Base-by-base conservation (phyloP, 2,113 vertebrate species). In the Brienomyrus longianalis region DNA sequence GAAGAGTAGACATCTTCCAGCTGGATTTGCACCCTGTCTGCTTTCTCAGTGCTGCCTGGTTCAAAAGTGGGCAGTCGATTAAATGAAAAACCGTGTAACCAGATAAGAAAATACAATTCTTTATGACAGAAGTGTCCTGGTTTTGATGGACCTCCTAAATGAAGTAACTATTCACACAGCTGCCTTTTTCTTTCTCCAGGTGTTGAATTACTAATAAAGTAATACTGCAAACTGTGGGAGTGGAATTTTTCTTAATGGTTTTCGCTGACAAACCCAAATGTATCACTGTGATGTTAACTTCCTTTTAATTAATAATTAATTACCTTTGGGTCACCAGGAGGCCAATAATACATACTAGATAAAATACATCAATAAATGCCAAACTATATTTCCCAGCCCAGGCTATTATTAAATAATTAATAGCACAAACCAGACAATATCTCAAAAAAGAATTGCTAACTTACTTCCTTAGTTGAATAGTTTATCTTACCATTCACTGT, bases 1-100 rank as follows among this genome's bases (percentile, higher is more conserved):
- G 45, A 35, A 90, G 91, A 92, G 90, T 88, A 89, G 48, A 10
- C 11, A 19, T 47, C 54, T 48, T 59, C 87, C 56, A 80, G 43
- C 87, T 88, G 39, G 56, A 2, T 51, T 17, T n/a, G 10, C n/a
- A 51, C 56, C 39, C n/a, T 9, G 21, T 31, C 23, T 51, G 48
- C 47, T 66, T 15, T 70, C 39, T 15, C 13, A 48, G 8, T 8
- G 6, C 27, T 52, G 48, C 47, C 27, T 39, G n/a, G 13, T 54
- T 85, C 45, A 19, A 35, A 19, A 54, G 11, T 15, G 27, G n/a
- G 31, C 50, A 54, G 27, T 15, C 85, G 6, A 54, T 54, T 87
- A 35, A 27, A 56, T 1, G 39, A 54, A 54, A 19, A 10, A 1
- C 2, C 2, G 51, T 0, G 7, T 3, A 3, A 62, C 56, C 15